Percentiles rank a stretch among this genome's conserved stretches.
These are phyloP conservation scores for Gallinago media DNA, from an alignment of 2,113 vertebrate genomes.

Conservation along the genomic window DNA sequence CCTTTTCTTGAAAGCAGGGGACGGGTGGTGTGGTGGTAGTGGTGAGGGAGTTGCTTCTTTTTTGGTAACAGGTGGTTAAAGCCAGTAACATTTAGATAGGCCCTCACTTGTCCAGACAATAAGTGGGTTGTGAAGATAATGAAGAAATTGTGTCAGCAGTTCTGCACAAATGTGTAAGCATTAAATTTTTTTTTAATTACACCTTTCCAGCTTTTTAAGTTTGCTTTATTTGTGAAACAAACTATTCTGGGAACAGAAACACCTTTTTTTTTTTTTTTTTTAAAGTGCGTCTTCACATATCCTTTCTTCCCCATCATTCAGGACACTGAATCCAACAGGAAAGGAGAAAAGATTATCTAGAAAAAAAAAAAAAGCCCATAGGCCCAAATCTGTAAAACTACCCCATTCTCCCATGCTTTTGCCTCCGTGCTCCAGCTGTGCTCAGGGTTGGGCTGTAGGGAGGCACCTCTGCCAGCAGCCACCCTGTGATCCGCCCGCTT, in stretches of 20 bases:
- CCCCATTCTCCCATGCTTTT: neutral
- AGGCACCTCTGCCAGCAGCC: accelerated
- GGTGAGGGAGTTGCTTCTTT: neutral
- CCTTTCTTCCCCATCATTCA: neutral
- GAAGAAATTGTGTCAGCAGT: neutral
- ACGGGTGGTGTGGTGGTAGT: accelerated
- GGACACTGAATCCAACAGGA: neutral
- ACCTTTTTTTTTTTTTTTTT: neutral
- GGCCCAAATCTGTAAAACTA: neutral
- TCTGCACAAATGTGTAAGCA: neutral
- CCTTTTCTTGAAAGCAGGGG: neutral
- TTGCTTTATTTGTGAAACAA: neutral
- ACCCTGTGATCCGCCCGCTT: neutral
- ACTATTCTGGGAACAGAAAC: neutral
- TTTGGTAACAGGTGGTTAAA: neutral
- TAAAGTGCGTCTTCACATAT: neutral
- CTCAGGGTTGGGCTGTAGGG: accelerated
- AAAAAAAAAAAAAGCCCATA: neutral
- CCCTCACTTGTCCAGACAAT: neutral
- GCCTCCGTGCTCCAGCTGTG: accelerated
- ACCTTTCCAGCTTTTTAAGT: neutral
- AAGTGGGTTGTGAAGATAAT: neutral
- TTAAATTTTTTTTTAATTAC: neutral
- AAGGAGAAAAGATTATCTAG: neutral
- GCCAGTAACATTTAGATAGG: neutral